Evolutionary conservation across 2,888 invertebrate genomes (phyloP).

Genomic region (Lasioglossum oenotherae): DNA sequence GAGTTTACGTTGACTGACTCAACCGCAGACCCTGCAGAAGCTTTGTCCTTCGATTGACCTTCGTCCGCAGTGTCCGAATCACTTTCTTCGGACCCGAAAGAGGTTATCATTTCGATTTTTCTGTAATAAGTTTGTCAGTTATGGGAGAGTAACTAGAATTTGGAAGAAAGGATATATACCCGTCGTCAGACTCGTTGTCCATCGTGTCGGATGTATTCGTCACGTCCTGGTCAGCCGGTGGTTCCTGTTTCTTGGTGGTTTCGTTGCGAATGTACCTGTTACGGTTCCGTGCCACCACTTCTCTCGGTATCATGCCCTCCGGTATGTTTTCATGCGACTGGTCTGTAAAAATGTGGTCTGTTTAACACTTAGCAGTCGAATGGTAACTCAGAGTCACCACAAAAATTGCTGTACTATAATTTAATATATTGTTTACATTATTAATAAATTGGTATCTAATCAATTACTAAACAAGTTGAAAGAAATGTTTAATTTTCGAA

Average conservation of each 20-base stretch:
- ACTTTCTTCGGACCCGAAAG: slow-evolving; percentile 86
- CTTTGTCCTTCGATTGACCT: slow-evolving; percentile 64
- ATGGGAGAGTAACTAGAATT: background rate
- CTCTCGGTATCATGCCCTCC: slow-evolving; percentile 82
- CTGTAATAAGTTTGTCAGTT: slow-evolving; percentile 74
- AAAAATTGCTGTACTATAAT: too few species aligned
- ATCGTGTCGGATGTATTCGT: slow-evolving; percentile 70
- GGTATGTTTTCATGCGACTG: slow-evolving; percentile 80
- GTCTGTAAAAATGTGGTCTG: slow-evolving; percentile 65
- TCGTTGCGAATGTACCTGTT: slow-evolving; percentile 78
- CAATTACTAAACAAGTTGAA: too few species aligned
- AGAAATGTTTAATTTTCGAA: too few species aligned
- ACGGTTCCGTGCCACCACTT: slow-evolving; percentile 81
- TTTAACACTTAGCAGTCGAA: too few species aligned
- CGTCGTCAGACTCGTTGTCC: slow-evolving; percentile 84
- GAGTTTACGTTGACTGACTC: slow-evolving; percentile 12
- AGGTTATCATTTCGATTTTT: slow-evolving; percentile 87
- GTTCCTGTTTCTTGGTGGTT: slow-evolving; percentile 67
- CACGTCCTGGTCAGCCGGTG: slow-evolving; percentile 46
- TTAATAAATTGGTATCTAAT: too few species aligned
- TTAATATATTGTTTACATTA: too few species aligned
- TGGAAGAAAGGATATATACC: slow-evolving; percentile 75
- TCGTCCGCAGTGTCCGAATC: slow-evolving; percentile 78
- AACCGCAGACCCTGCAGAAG: slow-evolving; percentile 22
- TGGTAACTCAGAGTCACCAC: too few species aligned